phyloP scores from a whole-genome alignment of 2,888 invertebrate genomes.

The Epinotia demarniana region DNA sequence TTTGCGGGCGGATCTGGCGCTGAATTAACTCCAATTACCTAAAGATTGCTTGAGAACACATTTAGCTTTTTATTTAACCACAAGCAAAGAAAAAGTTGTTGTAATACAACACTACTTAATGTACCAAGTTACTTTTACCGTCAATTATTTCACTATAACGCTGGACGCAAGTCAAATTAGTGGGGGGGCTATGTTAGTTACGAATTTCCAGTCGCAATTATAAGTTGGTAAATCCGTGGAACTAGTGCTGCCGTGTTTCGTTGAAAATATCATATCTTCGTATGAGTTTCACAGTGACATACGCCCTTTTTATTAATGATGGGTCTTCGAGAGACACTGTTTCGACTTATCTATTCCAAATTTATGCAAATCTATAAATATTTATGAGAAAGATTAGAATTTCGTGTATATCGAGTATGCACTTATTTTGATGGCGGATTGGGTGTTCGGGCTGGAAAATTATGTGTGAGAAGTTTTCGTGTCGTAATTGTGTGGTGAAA shows the following conservation, averaged over 20 bases:
- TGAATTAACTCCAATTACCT: background rate
- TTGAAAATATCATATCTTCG: constrained; percentile 1
- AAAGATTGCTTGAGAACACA: background rate
- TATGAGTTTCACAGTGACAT: background rate
- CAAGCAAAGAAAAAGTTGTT: constrained; percentile 12
- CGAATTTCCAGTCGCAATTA: background rate
- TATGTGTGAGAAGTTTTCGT: constrained; percentile 29
- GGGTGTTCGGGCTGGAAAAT: constrained; percentile 22
- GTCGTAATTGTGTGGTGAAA: constrained; percentile 15
- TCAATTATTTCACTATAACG: background rate
- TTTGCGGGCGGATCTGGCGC: background rate
- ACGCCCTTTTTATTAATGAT: background rate
- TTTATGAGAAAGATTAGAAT: constrained; percentile 42
- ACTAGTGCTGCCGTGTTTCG: background rate
- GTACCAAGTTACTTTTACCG: background rate
- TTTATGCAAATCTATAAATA: constrained; percentile 46
- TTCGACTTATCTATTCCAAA: constrained; percentile 46
- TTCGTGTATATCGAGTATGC: constrained; percentile 42
- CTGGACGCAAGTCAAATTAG: background rate
- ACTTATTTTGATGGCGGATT: constrained; percentile 44
- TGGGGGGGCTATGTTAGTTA: background rate
- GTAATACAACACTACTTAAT: background rate
- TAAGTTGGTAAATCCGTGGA: constrained; percentile 18
- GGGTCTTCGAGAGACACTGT: constrained; percentile 26
- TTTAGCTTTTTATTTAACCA: constrained; percentile 11